Percentiles rank a stretch among this genome's conserved stretches.
phyloP scores from a whole-genome alignment of 2,113 vertebrate genomes.

The Rhipidura dahli region DNA sequence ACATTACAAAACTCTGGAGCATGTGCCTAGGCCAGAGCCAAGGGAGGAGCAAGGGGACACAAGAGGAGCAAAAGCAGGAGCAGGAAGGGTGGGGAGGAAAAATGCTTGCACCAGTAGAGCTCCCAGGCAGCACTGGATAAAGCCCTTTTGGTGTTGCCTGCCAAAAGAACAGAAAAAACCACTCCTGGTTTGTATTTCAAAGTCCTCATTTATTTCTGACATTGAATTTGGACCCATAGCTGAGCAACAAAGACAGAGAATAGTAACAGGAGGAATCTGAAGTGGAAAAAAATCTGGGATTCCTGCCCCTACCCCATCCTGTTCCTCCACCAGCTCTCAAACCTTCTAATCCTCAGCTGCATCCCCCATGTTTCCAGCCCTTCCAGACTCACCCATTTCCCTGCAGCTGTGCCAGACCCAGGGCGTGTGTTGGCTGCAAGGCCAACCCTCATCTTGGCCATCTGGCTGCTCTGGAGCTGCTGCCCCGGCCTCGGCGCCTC shows the following conservation, averaged over 20 bases:
- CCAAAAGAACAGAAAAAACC: constrained; percentile 28
- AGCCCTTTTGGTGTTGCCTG: background rate
- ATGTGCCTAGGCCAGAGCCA: background rate
- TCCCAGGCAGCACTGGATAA: background rate
- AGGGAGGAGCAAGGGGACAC: background rate
- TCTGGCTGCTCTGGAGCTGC: background rate
- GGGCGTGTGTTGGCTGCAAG: background rate
- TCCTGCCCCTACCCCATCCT: background rate
- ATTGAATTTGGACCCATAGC: constrained; percentile 59
- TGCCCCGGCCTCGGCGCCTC: background rate
- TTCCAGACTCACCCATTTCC: background rate
- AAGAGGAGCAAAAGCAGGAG: background rate
- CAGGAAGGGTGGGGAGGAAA: background rate
- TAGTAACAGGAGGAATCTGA: constrained; percentile 17
- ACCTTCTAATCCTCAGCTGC: background rate
- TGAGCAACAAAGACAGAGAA: constrained; percentile 59
- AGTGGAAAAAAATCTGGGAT: constrained; percentile 40
- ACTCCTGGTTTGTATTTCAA: constrained; percentile 66
- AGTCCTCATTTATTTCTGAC: constrained; percentile 73
- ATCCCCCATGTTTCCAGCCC: background rate
- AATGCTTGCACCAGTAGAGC: background rate
- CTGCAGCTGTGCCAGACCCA: background rate
- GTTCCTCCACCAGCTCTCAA: background rate
- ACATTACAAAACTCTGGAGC: background rate
- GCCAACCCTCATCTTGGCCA: background rate